Percentiles rank a stretch among this genome's conserved stretches.
Conservation (phyloP, 1,140 invertebrate genomes). For the Calycopis cecrops region DNA sequence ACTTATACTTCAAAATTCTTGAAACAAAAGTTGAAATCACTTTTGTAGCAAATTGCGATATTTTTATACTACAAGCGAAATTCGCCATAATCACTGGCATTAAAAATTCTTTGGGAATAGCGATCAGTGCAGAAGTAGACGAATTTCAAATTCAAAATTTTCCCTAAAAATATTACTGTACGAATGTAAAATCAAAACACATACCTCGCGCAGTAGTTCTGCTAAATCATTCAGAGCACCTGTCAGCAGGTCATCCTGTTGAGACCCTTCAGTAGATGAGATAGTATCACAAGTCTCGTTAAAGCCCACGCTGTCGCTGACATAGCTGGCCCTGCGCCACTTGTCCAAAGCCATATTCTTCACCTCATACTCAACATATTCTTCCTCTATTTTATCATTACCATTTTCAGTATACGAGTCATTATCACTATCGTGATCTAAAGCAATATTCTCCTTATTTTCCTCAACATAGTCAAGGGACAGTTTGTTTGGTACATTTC, state of each 20-base stretch:
- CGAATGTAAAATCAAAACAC: conserved; percentile 2
- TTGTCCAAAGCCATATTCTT: conserved; percentile 30
- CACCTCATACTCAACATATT: conserved; percentile 17
- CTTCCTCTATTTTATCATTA: conserved; percentile 34
- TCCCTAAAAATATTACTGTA: neutral
- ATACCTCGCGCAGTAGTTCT: conserved; percentile 52
- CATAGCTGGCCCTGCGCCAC: conserved; percentile 46
- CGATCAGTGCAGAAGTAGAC: no score
- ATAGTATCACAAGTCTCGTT: conserved; percentile 46
- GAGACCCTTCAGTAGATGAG: conserved; percentile 32
- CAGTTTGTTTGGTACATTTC: conserved; percentile 24
- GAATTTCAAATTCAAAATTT: no score
- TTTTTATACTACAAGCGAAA: no score
- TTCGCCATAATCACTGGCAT: no score
- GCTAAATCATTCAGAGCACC: conserved; percentile 57
- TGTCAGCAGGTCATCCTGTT: conserved; percentile 43
- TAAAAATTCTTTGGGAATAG: no score
- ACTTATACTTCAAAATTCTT: no score
- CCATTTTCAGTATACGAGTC: conserved; percentile 60
- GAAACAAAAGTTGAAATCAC: no score
- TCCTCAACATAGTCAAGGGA: conserved; percentile 58
- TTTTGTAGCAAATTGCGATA: no score
- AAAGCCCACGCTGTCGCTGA: conserved; percentile 43
- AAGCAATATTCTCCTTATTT: conserved; percentile 74
- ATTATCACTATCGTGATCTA: conserved; percentile 63